Percentiles rank a stretch among this genome's conserved stretches.
These are phyloP conservation scores for Calyptommatus sinebrachiatus DNA, from an alignment of 2,113 vertebrate species.

Conservation along the genomic window DNA sequence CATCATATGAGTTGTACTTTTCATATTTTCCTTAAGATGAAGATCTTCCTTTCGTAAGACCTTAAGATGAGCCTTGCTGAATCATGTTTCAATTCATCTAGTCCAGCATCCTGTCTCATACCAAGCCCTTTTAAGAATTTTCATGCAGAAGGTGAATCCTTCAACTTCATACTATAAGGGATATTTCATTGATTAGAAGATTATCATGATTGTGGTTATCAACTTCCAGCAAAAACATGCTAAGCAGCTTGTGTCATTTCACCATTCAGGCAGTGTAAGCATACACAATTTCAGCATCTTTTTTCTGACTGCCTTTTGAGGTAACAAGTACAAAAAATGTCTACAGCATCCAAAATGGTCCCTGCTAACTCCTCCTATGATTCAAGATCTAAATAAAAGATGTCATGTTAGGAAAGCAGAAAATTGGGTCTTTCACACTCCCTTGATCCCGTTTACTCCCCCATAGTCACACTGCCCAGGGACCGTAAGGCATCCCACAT, in stretches of 20 bases:
- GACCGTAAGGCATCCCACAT: neutral
- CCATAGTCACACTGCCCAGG: neutral
- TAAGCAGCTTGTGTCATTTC: neutral
- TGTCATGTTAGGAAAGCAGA: neutral
- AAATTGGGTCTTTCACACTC: neutral
- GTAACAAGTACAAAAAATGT: neutral
- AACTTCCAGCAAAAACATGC: neutral
- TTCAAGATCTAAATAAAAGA: neutral
- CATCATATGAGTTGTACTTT: neutral
- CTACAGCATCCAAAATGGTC: neutral
- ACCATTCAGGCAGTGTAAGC: too few species aligned
- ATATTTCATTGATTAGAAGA: neutral
- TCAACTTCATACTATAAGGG: neutral
- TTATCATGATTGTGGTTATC: too few species aligned
- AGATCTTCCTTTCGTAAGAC: too few species aligned
- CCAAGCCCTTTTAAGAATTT: too few species aligned
- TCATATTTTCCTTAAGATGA: too few species aligned
- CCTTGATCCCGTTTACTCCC: constrained; percentile 18
- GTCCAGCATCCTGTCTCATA: too few species aligned
- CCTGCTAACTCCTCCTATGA: neutral
- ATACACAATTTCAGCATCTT: neutral
- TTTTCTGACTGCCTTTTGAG: neutral
- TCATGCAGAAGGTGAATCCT: neutral
- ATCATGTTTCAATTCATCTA: too few species aligned
- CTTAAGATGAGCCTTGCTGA: too few species aligned